A percentile compares a stretch with the other conserved stretches of the same genome.
Conservation (phyloP, 2,797 vertebrate genomes). For the Merluccius polli region DNA sequence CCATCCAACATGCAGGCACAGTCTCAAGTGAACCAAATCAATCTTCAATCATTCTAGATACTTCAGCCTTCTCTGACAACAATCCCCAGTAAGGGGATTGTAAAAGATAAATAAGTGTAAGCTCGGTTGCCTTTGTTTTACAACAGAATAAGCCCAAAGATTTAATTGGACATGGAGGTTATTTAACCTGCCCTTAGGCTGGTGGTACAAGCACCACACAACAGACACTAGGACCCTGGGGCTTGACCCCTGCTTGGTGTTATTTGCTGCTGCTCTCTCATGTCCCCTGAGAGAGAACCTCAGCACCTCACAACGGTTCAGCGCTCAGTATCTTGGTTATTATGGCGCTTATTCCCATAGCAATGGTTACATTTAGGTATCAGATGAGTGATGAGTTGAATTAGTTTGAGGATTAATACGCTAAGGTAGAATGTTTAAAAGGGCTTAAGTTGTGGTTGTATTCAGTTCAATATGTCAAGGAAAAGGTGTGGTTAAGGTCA, state of each 20-base stretch:
- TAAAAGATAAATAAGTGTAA: not conserved
- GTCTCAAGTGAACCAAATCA: not conserved
- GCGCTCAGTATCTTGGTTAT: not conserved
- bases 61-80: not conserved
- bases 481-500: too few relatives aligned
- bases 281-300: not conserved
- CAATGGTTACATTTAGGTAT: not conserved
- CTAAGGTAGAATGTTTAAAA: too few relatives aligned
- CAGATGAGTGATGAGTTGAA: not conserved
- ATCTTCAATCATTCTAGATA: not conserved
- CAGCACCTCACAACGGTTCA: not conserved
- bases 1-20: not conserved
- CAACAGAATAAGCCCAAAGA: slow-evolving; percentile 45
- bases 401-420: not conserved
- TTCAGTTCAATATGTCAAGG: too few relatives aligned
- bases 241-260: not conserved
- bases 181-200: slow-evolving; percentile 52
- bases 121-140: slow-evolving; percentile 30
- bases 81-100: not conserved
- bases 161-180: slow-evolving; percentile 55
- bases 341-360: not conserved
- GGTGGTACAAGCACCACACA: slow-evolving; percentile 48
- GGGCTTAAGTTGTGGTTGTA: too few relatives aligned
- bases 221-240: not conserved
- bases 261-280: not conserved